These are phyloP conservation scores for Sarotherodon lohbergeri DNA, from an alignment of 2,113 vertebrate species.

Conservation along the genomic window DNA sequence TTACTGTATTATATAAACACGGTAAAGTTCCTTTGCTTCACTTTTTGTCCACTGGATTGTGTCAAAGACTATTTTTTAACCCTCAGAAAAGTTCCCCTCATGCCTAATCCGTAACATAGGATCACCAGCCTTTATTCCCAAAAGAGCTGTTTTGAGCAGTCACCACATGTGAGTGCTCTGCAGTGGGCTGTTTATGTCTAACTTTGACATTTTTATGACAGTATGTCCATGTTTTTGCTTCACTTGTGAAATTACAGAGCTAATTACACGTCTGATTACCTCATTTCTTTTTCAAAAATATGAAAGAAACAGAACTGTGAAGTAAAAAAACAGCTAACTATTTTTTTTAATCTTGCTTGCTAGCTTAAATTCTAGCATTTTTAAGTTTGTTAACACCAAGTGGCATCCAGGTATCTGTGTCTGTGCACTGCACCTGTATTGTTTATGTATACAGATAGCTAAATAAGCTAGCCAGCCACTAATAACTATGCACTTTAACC, in stretches of 20 bases:
- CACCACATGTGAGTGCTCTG: rapidly evolving
- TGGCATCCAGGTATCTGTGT: background rate
- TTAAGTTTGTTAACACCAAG: background rate
- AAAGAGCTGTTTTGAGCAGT: background rate
- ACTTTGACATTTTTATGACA: background rate
- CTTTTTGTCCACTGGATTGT: background rate
- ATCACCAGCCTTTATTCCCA: background rate
- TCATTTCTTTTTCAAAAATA: background rate
- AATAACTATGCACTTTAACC: background rate
- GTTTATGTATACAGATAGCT: background rate
- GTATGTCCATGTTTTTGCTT: background rate
- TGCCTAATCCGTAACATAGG: background rate
- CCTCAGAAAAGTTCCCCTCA: background rate
- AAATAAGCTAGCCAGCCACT: background rate
- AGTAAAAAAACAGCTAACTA: background rate
- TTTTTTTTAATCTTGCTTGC: background rate
- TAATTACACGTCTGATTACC: background rate
- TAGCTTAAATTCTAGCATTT: background rate
- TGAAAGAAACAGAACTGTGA: background rate
- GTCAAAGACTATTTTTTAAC: background rate
- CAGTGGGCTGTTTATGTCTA: background rate
- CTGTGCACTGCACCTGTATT: background rate
- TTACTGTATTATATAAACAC: background rate
- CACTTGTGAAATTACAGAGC: background rate
- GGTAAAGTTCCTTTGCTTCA: background rate